A percentile compares a stretch with the other conserved stretches of the same genome.
Evolutionary conservation across 2,113 vertebrate genomes (phyloP).

Genomic region (Marcusenius ussheri): DNA sequence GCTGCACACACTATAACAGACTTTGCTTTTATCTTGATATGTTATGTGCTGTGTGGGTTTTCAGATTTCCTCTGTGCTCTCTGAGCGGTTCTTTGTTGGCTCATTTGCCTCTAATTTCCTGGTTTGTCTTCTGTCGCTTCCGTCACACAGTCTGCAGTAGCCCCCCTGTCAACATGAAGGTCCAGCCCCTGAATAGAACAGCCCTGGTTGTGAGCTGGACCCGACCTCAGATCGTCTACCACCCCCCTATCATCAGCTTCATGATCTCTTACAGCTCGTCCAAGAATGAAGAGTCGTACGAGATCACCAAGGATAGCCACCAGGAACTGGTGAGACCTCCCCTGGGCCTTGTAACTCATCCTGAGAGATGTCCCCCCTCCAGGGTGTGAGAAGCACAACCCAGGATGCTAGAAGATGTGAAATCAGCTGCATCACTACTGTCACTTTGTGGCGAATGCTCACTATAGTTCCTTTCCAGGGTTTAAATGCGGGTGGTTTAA

Average conservation of each 20-base stretch:
- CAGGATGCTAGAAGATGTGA: background rate
- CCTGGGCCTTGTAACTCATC: background rate
- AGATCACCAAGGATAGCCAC: slow-evolving; percentile 90
- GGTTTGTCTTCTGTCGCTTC: background rate
- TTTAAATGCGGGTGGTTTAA: background rate
- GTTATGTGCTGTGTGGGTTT: background rate
- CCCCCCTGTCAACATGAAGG: slow-evolving; percentile 89
- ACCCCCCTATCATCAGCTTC: slow-evolving; percentile 90
- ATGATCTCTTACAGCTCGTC: slow-evolving; percentile 97
- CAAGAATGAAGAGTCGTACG: slow-evolving; percentile 84
- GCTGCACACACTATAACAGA: background rate
- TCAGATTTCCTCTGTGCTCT: background rate
- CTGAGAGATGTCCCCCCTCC: background rate
- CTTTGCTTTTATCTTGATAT: background rate
- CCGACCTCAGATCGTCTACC: slow-evolving; percentile 80
- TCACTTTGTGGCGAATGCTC: background rate
- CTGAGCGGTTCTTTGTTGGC: background rate
- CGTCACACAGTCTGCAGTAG: slow-evolving; percentile 79
- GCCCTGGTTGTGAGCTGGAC: slow-evolving; percentile 89
- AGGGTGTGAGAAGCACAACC: background rate
- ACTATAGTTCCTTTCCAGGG: background rate
- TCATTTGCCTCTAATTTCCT: background rate
- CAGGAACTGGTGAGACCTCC: slow-evolving; percentile 79
- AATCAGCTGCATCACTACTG: background rate
- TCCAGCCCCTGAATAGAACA: slow-evolving; percentile 82